Percentiles rank a stretch among this genome's conserved stretches.
Evolutionary conservation across 2,113 vertebrate genomes (phyloP).

Genomic region (Rhinichthys klamathensis): DNA sequence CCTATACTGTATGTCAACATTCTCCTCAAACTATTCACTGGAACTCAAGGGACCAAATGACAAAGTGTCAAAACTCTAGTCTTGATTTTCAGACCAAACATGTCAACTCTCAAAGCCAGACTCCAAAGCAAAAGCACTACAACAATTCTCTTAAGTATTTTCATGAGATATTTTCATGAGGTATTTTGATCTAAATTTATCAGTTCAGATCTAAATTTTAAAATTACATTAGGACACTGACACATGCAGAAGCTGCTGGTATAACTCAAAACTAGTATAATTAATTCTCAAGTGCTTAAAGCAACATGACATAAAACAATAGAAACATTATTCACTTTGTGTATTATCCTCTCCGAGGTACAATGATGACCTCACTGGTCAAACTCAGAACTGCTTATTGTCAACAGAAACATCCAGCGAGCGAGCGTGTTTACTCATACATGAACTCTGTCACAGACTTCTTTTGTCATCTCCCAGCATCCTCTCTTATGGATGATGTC

Average conservation of each 20-base stretch:
- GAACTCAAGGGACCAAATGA: not conserved
- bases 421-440: not conserved
- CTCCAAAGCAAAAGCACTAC: not conserved
- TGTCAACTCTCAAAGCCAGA: constrained; percentile 18
- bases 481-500: constrained; percentile 44
- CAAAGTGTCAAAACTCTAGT: constrained; percentile 11
- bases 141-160: not conserved
- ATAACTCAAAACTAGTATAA: not conserved
- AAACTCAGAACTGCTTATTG: not conserved
- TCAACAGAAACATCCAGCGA: constrained; percentile 6
- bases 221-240: not conserved
- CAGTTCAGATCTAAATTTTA: not conserved
- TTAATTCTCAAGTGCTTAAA: not conserved
- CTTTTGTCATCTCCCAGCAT: constrained; percentile 51
- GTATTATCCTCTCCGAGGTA: not conserved
- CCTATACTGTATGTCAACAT: not conserved
- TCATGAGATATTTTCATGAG: not conserved
- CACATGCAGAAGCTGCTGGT: not conserved
- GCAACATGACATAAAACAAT: not conserved
- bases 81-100: not conserved
- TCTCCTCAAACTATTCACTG: not conserved
- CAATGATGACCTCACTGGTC: constrained; percentile 22
- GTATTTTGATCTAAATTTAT: constrained; percentile 15
- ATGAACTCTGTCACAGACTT: constrained; percentile 19
- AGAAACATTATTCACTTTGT: not conserved